Base-by-base conservation (phyloP, 1,140 invertebrate species). In the Papilio xuthus region DNA sequence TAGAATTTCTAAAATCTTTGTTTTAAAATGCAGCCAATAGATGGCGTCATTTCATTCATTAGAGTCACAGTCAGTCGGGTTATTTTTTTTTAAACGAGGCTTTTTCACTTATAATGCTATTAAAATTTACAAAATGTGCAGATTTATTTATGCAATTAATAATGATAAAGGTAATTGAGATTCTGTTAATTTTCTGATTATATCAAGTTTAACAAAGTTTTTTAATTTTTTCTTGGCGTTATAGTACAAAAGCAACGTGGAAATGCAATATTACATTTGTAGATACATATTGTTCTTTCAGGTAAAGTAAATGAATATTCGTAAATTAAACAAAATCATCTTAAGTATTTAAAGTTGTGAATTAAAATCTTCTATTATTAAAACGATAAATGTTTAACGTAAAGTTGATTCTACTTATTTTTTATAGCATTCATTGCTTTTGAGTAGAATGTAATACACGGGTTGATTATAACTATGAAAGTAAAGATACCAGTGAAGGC, bases 381-480 rank as follows among this genome's bases (percentile, higher is more conserved):
- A 15, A 50, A 50, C 15, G 7, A n/a, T 50, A 50, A 50, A 50
- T 18, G 12, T 50, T 50, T 4, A 3, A 44, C 47, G 13, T 18
- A 15, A 18, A 44, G 12, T 44, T 13, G 10, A 3, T 44, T 7
- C 10, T 3, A 12, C 42, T 47, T 47, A 47, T 1, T 47, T 47
- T 12, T 47, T 47, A 15, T 44, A 77, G 80, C 26, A 18, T 50
- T 75, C 32, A 63, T 18, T 32, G 78, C 60, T 75, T 89, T 90
- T 7, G 32, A 80, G 32, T 72, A 84, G 41, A 89, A 88, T 1
- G 77, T 83, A 28, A 88, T 80, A 7, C 79, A 23, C 12, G 89
- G 87, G 12, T 84, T 81, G 7, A 89, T 81, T 4, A 88, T 84
- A 42, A 88, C 76, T 4, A 89, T 84, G 4, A 83, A 77, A 28